Conservation (phyloP, 2,113 vertebrate species). For the Neopipo cinnamomea region DNA sequence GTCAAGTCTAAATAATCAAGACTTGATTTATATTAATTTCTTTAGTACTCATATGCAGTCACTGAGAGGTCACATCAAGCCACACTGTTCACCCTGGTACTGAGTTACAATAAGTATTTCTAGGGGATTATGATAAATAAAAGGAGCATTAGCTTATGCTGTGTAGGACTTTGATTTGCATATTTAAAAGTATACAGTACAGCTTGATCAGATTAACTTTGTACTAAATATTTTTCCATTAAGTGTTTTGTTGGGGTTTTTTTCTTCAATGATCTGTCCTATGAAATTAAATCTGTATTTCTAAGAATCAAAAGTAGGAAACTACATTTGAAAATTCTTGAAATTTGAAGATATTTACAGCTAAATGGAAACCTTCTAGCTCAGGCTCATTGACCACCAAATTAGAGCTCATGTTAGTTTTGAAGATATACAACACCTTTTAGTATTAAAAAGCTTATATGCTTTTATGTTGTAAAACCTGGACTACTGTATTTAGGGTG, state of each 20-base stretch:
- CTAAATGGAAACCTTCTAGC: not conserved
- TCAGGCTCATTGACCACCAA: not conserved
- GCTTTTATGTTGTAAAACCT: not conserved
- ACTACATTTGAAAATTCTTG: not conserved
- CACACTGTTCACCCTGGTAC: not conserved
- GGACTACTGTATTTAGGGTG: not conserved
- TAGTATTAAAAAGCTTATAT: not conserved
- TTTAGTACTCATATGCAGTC: not conserved
- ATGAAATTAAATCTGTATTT: not conserved
- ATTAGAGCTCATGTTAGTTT: not conserved
- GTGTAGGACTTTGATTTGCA: not conserved
- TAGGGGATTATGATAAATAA: not conserved
- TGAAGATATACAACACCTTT: not conserved
- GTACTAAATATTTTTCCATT: not conserved
- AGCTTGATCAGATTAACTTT: not conserved
- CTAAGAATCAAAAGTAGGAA: not conserved
- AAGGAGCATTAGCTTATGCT: not conserved
- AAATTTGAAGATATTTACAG: not conserved
- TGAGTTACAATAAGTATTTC: not conserved
- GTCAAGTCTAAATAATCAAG: not conserved
- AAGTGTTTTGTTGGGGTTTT: not conserved
- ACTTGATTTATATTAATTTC: not conserved
- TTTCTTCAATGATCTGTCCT: not conserved
- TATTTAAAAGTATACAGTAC: not conserved
- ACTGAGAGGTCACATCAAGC: not conserved